Evolutionary conservation across 2,888 invertebrate species (phyloP).

Genomic region (Carcina quercana): DNA sequence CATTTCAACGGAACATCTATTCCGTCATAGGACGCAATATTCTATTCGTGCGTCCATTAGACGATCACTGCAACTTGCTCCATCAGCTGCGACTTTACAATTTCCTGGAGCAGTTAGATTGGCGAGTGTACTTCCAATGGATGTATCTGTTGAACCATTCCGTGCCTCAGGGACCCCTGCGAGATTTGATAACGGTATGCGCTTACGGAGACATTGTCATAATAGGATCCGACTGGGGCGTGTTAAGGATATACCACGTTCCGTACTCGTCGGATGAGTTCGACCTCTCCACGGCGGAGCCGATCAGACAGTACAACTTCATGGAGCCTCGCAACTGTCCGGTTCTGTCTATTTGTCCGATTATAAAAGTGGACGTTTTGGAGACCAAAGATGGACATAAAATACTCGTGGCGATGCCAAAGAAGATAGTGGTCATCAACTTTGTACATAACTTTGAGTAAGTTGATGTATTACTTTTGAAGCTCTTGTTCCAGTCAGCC

Average conservation of each 20-base stretch:
- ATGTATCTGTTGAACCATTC: constrained; percentile 33
- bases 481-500: too few species aligned
- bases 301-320: constrained; percentile 48
- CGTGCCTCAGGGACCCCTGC: constrained; percentile 33
- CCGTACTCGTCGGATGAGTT: constrained; percentile 38
- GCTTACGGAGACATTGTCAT: constrained; percentile 49
- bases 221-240: constrained; percentile 48
- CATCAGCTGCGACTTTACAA: constrained; percentile 32
- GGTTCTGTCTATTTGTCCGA: constrained; percentile 41
- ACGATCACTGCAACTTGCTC: constrained; percentile 27
- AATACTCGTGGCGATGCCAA: constrained; percentile 52
- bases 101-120: constrained; percentile 46
- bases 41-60: constrained; percentile 22
- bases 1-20: constrained; percentile 36
- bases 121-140: constrained; percentile 48
- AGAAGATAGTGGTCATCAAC: constrained; percentile 46
- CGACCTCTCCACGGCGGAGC: constrained; percentile 37
- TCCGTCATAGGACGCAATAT: constrained; percentile 23
- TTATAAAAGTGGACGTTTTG: constrained; percentile 44
- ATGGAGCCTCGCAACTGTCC: constrained; percentile 42
- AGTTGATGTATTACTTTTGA: too few species aligned
- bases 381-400: constrained; percentile 45
- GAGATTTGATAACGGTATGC: constrained; percentile 37
- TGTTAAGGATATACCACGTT: constrained; percentile 43
- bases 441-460: constrained; percentile 38